Evolutionary conservation across 2,113 vertebrate genomes (phyloP), one percentile per base, ranked within the genome.

Genomic region (Corythornis madagascariensis): DNA sequence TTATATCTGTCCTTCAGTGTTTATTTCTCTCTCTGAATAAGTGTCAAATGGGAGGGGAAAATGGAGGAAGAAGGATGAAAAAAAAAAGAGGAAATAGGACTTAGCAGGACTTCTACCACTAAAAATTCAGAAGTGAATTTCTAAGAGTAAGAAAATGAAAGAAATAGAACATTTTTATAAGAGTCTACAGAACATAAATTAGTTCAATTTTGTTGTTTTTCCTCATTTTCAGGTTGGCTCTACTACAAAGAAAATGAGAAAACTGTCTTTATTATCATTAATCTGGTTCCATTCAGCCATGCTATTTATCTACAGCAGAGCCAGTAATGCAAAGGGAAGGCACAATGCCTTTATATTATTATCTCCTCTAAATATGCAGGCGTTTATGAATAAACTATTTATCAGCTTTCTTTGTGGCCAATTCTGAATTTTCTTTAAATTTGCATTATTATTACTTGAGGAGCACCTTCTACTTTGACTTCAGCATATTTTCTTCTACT

Each of bases 351-450:
- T 93, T 87, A 42, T 87, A 66, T 76, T 89, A 91, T 91, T 74
- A 77, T 92, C 82, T 85, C 33, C 59, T 90, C 78, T 89, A 95
- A 93, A 91, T 91, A 94, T 85, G 79, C 87, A 87, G 87, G 50
- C 80, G 78, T 96, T 96, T 96, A 83, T 94, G 87, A 91, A 93
- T 83, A 89, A 96, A 95, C 87, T 95, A 85, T 96, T 86, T 89
- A 70, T 87, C 47, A 3, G 56, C 73, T 91, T 82, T 84, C 86
- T 95, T 93, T 95, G 74, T 83, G 81, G 82, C 78, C 56, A 85
- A 20, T 77, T 90, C 84, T 70, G 83, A 93, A 93, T 94, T 95
- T 95, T 94, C 89, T 95, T 89, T 89, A 83, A 47, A 96, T 94
- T 89, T 91, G 56, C 82, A 86, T 90, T 92, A 82, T 47, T 92